Percentiles rank a stretch among this genome's conserved stretches.
These are phyloP conservation scores for Macropodus opercularis DNA, from an alignment of 2,797 vertebrate genomes.

Conservation along the genomic window DNA sequence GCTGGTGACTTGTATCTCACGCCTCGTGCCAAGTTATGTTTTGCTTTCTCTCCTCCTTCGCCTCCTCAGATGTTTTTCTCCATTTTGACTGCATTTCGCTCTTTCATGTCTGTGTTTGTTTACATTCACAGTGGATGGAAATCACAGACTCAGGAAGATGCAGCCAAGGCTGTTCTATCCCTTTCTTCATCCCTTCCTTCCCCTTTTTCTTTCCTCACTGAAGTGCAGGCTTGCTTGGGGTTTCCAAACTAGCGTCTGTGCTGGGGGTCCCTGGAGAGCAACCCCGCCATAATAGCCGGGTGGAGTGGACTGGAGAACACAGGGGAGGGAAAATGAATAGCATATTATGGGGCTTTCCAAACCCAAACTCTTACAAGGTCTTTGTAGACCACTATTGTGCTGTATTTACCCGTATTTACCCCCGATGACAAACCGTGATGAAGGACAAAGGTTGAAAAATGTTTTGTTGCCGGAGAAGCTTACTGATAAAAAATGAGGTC, in stretches of 20 bases:
- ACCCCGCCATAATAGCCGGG: conserved; percentile 74
- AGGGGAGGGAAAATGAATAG: conserved; percentile 62
- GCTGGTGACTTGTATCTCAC: conserved; percentile 71
- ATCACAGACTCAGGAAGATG: conserved; percentile 68
- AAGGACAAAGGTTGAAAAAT: conserved; percentile 55
- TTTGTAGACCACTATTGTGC: conserved; percentile 54
- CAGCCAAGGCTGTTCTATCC: conserved; percentile 53
- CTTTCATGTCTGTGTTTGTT: conserved; percentile 74
- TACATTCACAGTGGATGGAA: conserved; percentile 64
- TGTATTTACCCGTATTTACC: conserved; percentile 58
- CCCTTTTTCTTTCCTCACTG: conserved; percentile 30
- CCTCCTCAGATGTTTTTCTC: conserved; percentile 28
- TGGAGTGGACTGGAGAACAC: conserved; percentile 64
- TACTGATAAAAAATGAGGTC: conserved; percentile 37
- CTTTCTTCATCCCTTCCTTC: conserved; percentile 61
- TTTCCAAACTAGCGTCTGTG: conserved; percentile 71
- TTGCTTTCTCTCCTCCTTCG: conserved; percentile 47
- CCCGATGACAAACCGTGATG: conserved; percentile 51
- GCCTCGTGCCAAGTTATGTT: conserved; percentile 72
- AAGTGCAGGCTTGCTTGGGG: conserved; percentile 58
- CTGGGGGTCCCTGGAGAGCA: conserved; percentile 73
- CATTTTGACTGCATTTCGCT: conserved; percentile 45
- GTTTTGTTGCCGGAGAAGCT: conserved; percentile 29
- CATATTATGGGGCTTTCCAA: conserved; percentile 75
- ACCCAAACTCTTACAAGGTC: conserved; percentile 60